Conservation (phyloP, 2,888 invertebrate genomes). For the Drosophila conformis region DNA sequence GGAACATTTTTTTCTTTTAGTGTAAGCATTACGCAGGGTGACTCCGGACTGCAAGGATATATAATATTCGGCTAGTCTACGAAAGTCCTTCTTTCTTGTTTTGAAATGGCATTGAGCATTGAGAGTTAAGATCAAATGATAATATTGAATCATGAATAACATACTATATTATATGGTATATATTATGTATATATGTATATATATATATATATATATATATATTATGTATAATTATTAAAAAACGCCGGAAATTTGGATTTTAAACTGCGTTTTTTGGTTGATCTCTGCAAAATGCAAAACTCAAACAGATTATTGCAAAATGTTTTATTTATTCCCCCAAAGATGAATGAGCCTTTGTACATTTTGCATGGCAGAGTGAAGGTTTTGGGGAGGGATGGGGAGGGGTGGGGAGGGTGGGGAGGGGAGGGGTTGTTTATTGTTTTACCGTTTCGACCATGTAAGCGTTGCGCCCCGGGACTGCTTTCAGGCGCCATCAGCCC, state of each 20-base stretch:
- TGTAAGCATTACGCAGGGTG: neutral
- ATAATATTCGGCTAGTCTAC: no score
- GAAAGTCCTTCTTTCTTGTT: neutral
- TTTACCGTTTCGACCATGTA: constrained; percentile 34
- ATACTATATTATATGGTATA: neutral
- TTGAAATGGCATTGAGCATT: neutral
- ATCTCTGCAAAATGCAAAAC: neutral
- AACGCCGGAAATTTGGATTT: neutral
- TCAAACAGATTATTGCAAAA: constrained; percentile 14
- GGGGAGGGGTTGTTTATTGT: constrained; percentile 40
- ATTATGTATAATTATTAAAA: no score
- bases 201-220: neutral
- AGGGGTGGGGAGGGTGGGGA: neutral
- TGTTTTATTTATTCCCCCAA: neutral
- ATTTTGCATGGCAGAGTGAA: constrained; percentile 28
- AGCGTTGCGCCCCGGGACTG: constrained; percentile 25
- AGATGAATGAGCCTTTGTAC: constrained; percentile 38
- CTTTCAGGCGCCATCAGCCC: constrained; percentile 44
- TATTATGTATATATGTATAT: neutral
- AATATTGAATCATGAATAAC: neutral
- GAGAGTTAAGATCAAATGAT: neutral
- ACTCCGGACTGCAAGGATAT: neutral
- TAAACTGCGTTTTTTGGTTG: neutral
- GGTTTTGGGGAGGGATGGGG: accelerated
- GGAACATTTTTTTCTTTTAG: neutral